These are phyloP conservation scores for Andrena praecox DNA, from an alignment of 2,888 invertebrate genomes.

Conservation along the genomic window DNA sequence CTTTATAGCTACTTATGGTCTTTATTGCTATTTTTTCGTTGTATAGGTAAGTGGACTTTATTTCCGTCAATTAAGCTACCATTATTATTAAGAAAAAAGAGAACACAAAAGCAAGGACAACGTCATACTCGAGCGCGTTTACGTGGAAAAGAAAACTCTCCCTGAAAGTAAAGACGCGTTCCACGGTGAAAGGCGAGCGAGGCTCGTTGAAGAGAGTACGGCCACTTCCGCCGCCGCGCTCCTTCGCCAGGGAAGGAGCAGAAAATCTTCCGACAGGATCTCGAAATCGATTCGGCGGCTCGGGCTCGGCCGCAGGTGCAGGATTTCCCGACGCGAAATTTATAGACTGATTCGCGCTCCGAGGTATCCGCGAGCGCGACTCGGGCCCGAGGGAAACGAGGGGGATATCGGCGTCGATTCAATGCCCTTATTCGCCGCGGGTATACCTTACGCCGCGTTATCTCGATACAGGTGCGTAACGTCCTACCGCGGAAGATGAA, in stretches of 20 bases:
- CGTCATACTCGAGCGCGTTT: neutral
- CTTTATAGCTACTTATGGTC: too few relatives aligned
- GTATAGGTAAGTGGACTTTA: too few relatives aligned
- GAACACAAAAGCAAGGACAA: neutral
- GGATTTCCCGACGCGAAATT: slow-evolving; percentile 64
- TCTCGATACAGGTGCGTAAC: slow-evolving; percentile 74
- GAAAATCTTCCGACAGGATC: slow-evolving; percentile 23
- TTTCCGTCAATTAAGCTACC: too few relatives aligned
- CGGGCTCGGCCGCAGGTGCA: slow-evolving; percentile 55
- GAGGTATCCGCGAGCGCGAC: slow-evolving; percentile 40
- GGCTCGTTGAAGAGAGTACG: neutral
- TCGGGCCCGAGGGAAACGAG: slow-evolving; percentile 42
- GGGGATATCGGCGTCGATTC: slow-evolving; percentile 71
- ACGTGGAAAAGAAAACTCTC: neutral
- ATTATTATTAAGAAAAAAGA: too few relatives aligned
- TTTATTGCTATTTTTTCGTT: too few relatives aligned
- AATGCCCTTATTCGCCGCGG: slow-evolving; percentile 72
- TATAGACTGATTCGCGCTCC: slow-evolving; percentile 67
- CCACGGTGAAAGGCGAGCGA: slow-evolving; percentile 14
- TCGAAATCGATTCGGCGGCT: slow-evolving; percentile 33
- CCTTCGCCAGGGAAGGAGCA: slow-evolving; percentile 1
- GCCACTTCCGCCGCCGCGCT: neutral
- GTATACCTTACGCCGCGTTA: slow-evolving; percentile 68
- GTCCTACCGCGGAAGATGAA: slow-evolving; percentile 66
- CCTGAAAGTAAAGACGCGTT: slow-evolving; percentile 12